A percentile compares a stretch with the other conserved stretches of the same genome.
These are phyloP conservation scores for Philhelius pedissequus DNA, from an alignment of 2,888 invertebrate genomes.

Conservation along the genomic window DNA sequence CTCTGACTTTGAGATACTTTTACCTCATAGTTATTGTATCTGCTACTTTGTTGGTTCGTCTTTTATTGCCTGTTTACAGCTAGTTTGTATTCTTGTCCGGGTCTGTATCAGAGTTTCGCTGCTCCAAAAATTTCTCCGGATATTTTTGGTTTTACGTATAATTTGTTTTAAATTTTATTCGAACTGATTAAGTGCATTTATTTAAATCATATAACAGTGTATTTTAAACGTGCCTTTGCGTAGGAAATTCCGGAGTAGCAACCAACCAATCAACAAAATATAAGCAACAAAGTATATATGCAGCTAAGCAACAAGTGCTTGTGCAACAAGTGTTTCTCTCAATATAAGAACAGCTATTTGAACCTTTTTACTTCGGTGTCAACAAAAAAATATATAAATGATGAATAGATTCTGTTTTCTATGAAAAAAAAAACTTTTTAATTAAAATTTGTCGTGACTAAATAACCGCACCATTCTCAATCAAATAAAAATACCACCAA, in stretches of 20 bases:
- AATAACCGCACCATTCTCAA: background rate
- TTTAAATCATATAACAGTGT: background rate
- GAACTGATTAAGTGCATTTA: conserved; percentile 21
- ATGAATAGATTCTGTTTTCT: conserved; percentile 24
- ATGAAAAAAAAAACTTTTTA: conserved; percentile 12
- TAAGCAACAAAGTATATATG: background rate
- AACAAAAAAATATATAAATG: background rate
- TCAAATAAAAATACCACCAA: background rate
- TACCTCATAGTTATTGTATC: conserved; percentile 44
- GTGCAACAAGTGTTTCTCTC: conserved; percentile 53
- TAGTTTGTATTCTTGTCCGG: conserved; percentile 23
- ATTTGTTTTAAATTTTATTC: background rate
- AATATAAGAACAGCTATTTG: background rate
- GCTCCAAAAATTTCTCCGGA: conserved; percentile 52
- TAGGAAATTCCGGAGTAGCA: conserved; percentile 11
- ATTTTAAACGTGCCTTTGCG: conserved; percentile 48
- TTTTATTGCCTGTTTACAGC: conserved; percentile 41
- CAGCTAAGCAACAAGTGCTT: conserved; percentile 44
- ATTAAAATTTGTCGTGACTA: background rate
- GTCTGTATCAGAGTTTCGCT: conserved; percentile 5
- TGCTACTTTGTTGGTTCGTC: conserved; percentile 27
- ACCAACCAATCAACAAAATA: background rate
- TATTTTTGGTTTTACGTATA: conserved; percentile 6
- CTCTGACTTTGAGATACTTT: conserved; percentile 50
- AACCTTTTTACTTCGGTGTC: background rate